These are phyloP conservation scores for Taeniopygia guttata DNA, from an alignment of 2,797 vertebrate species.

Conservation along the genomic window DNA sequence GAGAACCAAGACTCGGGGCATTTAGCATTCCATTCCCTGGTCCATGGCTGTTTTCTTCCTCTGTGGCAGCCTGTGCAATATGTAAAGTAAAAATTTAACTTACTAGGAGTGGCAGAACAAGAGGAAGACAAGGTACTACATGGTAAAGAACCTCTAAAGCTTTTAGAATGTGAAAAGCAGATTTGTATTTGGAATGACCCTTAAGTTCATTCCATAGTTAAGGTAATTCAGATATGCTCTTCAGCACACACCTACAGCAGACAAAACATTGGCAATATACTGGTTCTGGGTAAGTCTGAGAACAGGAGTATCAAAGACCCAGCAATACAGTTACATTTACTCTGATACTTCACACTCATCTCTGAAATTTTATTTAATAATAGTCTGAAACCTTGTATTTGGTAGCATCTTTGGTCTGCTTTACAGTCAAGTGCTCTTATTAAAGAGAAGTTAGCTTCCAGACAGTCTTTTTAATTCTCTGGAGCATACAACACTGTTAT, in stretches of 20 bases:
- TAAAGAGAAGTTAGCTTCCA: background rate
- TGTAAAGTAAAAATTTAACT: background rate
- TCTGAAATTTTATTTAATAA: background rate
- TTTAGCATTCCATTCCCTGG: conserved; percentile 84
- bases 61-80: conserved; percentile 80
- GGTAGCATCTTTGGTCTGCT: background rate
- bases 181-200: background rate
- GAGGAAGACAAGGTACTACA: background rate
- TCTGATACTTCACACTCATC: background rate
- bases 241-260: background rate
- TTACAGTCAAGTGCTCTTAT: background rate
- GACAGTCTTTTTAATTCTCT: background rate
- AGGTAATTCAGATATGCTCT: background rate
- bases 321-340: background rate
- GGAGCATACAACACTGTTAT: background rate
- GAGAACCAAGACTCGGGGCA: conserved; percentile 87
- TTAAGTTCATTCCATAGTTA: background rate
- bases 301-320: background rate
- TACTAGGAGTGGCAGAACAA: background rate
- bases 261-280: background rate
- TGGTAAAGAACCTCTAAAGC: background rate
- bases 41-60: conserved; percentile 91
- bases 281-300: background rate
- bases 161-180: background rate
- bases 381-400: background rate